Percentiles rank a stretch among this genome's conserved stretches.
These are phyloP conservation scores for Gouania willdenowi DNA, from an alignment of 2,797 vertebrate species.

Conservation along the genomic window DNA sequence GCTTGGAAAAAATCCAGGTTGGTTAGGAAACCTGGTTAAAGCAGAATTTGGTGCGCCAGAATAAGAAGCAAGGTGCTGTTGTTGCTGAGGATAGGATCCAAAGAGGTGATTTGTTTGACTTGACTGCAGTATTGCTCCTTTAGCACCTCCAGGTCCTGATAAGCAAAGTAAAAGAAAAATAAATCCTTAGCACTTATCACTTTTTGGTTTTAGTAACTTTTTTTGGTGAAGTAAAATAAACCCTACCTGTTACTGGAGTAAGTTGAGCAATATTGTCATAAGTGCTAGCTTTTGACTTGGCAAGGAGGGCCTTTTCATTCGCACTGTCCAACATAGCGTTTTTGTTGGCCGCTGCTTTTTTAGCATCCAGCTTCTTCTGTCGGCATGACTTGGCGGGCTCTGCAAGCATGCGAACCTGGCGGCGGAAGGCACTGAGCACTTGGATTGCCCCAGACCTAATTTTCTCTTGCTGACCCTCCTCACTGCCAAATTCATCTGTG, in stretches of 20 bases:
- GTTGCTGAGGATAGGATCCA: constrained; percentile 63
- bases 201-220: background rate
- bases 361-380: constrained; percentile 93
- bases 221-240: constrained; percentile 7
- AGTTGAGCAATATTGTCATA: constrained; percentile 66
- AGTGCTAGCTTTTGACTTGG: constrained; percentile 80
- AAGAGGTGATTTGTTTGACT: constrained; percentile 65
- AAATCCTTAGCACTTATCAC: background rate
- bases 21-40: constrained; percentile 79
- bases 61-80: constrained; percentile 74
- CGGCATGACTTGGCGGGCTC: constrained; percentile 93
- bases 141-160: constrained; percentile 53
- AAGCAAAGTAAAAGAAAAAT: constrained; percentile 12
- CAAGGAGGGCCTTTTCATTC: constrained; percentile 75
- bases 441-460: constrained; percentile 89
- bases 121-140: constrained; percentile 50
- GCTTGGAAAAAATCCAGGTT: constrained; percentile 76
- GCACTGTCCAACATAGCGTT: constrained; percentile 79
- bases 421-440: constrained; percentile 88
- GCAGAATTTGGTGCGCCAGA: constrained; percentile 75
- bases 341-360: constrained; percentile 87
- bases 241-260: constrained; percentile 63
- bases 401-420: constrained; percentile 91
- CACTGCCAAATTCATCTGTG: constrained; percentile 93
- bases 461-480: constrained; percentile 90